Base-by-base conservation (phyloP, 2,888 invertebrate species). In the Cephus rjabovi region DNA sequence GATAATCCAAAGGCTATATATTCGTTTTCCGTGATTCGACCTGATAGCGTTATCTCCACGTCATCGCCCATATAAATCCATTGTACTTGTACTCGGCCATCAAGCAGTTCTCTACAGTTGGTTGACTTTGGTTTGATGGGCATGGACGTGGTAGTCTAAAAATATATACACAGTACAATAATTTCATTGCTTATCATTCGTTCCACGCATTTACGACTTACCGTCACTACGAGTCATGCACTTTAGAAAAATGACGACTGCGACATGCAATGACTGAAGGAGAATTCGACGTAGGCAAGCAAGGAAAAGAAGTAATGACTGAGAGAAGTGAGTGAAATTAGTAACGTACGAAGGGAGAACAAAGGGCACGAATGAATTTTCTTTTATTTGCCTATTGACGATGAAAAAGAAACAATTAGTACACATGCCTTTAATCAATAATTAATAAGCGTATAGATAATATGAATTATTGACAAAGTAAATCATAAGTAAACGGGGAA, bases 1-100 rank as follows among this genome's bases (percentile, higher is more conserved):
- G 97, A 97, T 69, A 97, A 92, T 0, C 98, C 97, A 84, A 98
- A 97, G 0, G 97, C 95, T 93, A 98, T 95, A 91, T 97, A 98
- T 89, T 98, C 96, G 87, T 97, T 96, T 86, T 96, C 96, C 35
- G 94, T 93, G 56, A 97, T 96, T 56, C 95, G 93, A 0, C 96
- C 97, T 3, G 96, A 95, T 73, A 98, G 90, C 56, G 96, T 95
- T 76, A 98, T 95, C 88, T 96, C 95, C 3, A 98, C 94, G 79
- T 95, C 94, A 76, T 96, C 95, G 89, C 93, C 95, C 91, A 95
- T 94, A 76, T 96, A 92, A 87, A 96, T 95, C 98, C 98, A 98
- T 83, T 96, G 95, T 30, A 98, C 96, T 92, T 98, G 97, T 79
- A 98, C 92, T 82, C 96, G 94, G 86, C 96, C 96, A 80, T 96